Evolutionary conservation across 2,797 vertebrate genomes (phyloP).

Genomic region (Gambelia wislizenii): DNA sequence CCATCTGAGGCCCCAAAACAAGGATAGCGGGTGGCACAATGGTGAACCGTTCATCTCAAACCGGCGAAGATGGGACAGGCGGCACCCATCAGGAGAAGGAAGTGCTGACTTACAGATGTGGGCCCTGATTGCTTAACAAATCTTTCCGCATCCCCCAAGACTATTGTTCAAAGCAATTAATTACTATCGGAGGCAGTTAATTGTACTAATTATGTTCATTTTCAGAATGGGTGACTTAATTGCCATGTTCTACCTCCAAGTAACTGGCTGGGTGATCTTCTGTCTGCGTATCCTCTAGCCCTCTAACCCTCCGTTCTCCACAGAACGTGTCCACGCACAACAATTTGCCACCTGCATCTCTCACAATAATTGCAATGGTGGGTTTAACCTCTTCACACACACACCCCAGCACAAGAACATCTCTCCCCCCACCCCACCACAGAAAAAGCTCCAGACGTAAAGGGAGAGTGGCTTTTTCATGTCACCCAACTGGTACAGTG

Average conservation of each 20-base stretch:
- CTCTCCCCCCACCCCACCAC: background rate
- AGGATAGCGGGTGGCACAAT: background rate
- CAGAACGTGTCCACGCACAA: background rate
- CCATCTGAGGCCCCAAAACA: background rate
- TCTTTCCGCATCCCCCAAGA: constrained; percentile 19
- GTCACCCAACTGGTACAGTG: background rate
- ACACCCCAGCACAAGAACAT: background rate
- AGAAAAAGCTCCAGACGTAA: background rate
- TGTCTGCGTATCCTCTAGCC: background rate
- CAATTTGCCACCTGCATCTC: constrained; percentile 6
- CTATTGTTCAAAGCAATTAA: constrained; percentile 44
- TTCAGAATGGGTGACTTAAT: constrained; percentile 53
- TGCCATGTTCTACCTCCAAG: constrained; percentile 19
- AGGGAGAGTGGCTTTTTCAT: background rate
- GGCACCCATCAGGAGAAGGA: background rate
- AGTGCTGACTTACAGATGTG: constrained; percentile 21
- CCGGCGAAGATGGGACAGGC: background rate
- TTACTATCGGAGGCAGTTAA: constrained; percentile 41
- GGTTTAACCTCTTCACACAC: background rate
- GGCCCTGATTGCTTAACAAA: constrained; percentile 13
- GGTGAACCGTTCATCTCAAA: background rate
- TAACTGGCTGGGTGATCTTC: constrained; percentile 26
- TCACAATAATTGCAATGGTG: background rate
- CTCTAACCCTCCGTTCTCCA: background rate
- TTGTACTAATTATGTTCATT: constrained; percentile 56